Evolutionary conservation across 2,113 vertebrate genomes (phyloP).

Genomic region (Triplophysa dalaica): DNA sequence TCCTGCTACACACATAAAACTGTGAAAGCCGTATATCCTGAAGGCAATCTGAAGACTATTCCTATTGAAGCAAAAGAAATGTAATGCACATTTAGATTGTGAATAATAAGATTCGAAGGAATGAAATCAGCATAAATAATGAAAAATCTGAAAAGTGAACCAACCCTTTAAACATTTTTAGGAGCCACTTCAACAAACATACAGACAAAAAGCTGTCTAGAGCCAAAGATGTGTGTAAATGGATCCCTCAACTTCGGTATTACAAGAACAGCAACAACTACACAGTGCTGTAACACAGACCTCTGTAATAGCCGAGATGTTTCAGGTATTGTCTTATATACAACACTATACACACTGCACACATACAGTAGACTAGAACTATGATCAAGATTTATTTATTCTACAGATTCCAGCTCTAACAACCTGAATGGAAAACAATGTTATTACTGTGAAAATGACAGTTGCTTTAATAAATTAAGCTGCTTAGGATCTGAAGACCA

Average conservation of each 20-base stretch:
- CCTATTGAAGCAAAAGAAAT: too few species aligned
- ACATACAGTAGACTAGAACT: too few species aligned
- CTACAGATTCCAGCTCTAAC: background rate
- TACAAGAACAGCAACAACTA: rapidly evolving
- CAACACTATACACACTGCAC: too few species aligned
- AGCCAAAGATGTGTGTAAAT: background rate
- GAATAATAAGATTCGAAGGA: too few species aligned
- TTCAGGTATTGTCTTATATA: constrained; percentile 14
- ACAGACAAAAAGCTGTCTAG: background rate
- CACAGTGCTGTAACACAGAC: background rate
- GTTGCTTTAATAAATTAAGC: constrained; percentile 37
- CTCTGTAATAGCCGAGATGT: background rate
- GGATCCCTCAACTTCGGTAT: background rate
- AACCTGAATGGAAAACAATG: constrained; percentile 55
- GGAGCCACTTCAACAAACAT: rapidly evolving
- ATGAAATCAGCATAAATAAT: too few species aligned
- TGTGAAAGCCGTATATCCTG: too few species aligned
- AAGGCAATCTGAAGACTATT: too few species aligned
- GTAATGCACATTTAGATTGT: too few species aligned
- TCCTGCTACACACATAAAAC: too few species aligned
- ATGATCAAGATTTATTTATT: background rate
- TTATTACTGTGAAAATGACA: constrained; percentile 38
- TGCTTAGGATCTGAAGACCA: constrained; percentile 57
- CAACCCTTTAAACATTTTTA: too few species aligned
- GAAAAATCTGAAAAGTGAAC: too few species aligned